Percentiles rank a stretch among this genome's conserved stretches.
phyloP scores from a whole-genome alignment of 2,888 invertebrate genomes.

The Drosophila pegasa region DNA sequence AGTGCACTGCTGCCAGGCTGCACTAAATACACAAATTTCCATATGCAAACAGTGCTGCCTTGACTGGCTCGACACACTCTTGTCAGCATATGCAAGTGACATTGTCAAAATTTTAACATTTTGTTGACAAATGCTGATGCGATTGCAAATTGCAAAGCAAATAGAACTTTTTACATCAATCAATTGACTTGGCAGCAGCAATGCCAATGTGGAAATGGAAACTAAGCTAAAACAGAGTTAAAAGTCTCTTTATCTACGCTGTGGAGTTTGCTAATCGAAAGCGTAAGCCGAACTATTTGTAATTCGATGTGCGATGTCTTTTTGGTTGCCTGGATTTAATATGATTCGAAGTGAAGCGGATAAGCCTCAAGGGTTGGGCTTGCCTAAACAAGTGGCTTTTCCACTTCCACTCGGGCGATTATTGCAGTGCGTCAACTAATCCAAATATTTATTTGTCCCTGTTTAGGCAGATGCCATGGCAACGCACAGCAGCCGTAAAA shows the following conservation, averaged over 20 bases:
- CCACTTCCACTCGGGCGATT: background rate
- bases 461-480: conserved; percentile 12
- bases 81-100: background rate
- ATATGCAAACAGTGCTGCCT: background rate
- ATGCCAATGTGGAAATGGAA: too few relatives aligned
- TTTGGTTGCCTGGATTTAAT: background rate
- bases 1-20: background rate
- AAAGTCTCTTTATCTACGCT: too few relatives aligned
- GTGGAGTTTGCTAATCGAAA: too few relatives aligned
- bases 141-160: background rate
- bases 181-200: too few relatives aligned
- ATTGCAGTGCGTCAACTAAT: conserved; percentile 11
- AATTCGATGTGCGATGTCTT: too few relatives aligned
- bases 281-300: background rate
- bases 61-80: background rate
- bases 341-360: background rate
- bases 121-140: background rate
- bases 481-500: conserved; percentile 22
- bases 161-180: background rate
- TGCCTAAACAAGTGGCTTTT: conserved; percentile 9
- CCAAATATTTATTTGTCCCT: conserved; percentile 17
- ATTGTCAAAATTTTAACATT: background rate
- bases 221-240: too few relatives aligned
- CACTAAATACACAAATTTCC: background rate
- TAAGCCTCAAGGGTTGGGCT: background rate